Percentiles rank a stretch among this genome's conserved stretches.
phyloP scores from a whole-genome alignment of 1,140 invertebrate species.

The Eumeta japonica region DNA sequence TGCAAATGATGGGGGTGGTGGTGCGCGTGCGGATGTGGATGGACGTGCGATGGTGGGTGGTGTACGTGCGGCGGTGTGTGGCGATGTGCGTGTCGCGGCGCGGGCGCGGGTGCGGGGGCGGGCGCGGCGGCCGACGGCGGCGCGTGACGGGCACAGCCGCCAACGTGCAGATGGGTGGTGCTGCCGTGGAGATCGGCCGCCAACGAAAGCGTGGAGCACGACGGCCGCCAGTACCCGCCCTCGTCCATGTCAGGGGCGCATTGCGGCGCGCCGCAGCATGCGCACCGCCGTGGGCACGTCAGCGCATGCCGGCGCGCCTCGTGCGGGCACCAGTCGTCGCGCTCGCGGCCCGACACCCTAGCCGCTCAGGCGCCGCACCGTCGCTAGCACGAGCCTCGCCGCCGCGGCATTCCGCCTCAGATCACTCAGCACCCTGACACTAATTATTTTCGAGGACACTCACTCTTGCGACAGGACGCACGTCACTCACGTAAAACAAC shows the following conservation, averaged over 20 bases:
- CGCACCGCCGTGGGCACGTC: conserved; percentile 50
- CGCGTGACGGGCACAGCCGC: conserved; percentile 36
- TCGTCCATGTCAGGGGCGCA: conserved; percentile 50
- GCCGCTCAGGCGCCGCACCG: conserved; percentile 23
- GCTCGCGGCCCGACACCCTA: conserved; percentile 53
- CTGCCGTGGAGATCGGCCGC: conserved; percentile 42
- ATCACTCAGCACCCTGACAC: no score
- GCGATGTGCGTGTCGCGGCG: conserved; percentile 21
- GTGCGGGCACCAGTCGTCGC: conserved; percentile 51
- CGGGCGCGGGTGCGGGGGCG: conserved; percentile 9
- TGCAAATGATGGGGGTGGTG: not conserved
- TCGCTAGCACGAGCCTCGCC: conserved; percentile 37
- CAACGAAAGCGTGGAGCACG: conserved; percentile 47
- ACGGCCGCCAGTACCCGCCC: conserved; percentile 47
- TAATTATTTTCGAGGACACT: no score
- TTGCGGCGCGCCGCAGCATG: conserved; percentile 49
- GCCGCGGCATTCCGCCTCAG: no score
- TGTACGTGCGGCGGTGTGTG: conserved; percentile 24
- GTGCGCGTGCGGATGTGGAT: conserved; percentile 24
- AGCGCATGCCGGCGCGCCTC: conserved; percentile 50
- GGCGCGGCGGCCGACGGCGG: conserved; percentile 21
- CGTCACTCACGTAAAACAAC: no score
- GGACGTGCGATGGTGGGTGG: conserved; percentile 28
- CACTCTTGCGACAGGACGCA: no score
- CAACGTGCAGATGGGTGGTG: conserved; percentile 36